Base-by-base conservation (phyloP, 2,797 vertebrate species). In the Knipowitschia caucasica region DNA sequence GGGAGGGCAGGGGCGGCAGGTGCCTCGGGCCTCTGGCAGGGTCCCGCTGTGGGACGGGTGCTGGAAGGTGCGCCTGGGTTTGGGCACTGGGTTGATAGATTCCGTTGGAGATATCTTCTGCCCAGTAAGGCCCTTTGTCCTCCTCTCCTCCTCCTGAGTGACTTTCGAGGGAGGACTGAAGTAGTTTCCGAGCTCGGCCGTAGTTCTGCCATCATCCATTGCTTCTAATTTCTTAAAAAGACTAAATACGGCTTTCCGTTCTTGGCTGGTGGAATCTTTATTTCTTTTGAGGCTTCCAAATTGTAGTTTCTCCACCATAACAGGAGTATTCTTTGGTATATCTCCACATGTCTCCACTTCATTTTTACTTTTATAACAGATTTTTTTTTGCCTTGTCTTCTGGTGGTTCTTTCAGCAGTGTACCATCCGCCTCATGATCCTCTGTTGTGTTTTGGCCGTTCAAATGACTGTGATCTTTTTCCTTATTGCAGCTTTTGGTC, bases 151-250 rank as follows among this genome's bases (percentile, higher is more conserved):
- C 7, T 61, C 75, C 9, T 87, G 90, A 42, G 90, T 90, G 20
- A 92, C 90, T 61, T 88, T 90, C 69, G 78, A 88, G 3, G 89
- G 90, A 0, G 94, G 93, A 44, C 91, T 94, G 57, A 98, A 98
- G 59, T 96, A 97, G 66, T 94, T 98, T 50, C 95, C 95, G 0
- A 93, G 72, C 61, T 93, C 92, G 1, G 91, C 82, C 1, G 91
- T 91, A 15, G 91, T 76, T 62, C 92, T 93, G 2, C 90, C 87
- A 0, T 94, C 92, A 56, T 91, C 94, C 86, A 95, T 88, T 15
- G 93, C 92, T 78, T 99, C 96, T 39, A 98, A 86, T 67, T 92
- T 95, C 82, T 92, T 93, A 53, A 98, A 95, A 60, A 94, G 94
- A 96, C 24, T 91, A 89, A 81, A 99, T 96, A 57, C 99, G 86